phyloP scores from a whole-genome alignment of 2,888 invertebrate genomes.

The Acronicta psi region DNA sequence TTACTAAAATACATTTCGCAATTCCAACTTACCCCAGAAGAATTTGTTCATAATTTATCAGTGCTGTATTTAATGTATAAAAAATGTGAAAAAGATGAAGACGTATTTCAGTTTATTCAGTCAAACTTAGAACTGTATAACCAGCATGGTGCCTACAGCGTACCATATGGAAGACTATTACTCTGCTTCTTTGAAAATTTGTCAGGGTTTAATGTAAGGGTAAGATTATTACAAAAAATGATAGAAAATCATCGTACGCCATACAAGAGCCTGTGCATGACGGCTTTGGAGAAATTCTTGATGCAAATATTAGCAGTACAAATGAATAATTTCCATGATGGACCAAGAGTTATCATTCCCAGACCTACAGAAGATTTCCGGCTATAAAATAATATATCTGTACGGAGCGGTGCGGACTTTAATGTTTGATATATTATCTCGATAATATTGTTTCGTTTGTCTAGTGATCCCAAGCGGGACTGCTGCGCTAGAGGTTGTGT shows the following conservation, averaged over 20 bases:
- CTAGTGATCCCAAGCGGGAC: too few relatives aligned
- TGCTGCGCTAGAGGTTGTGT: too few relatives aligned
- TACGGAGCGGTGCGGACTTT: too few relatives aligned
- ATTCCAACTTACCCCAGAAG: not conserved
- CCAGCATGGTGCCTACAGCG: slow-evolving; percentile 16
- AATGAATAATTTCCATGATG: slow-evolving; percentile 2
- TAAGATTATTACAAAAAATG: slow-evolving; percentile 10
- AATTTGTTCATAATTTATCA: slow-evolving; percentile 17
- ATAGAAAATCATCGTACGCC: slow-evolving; percentile 21
- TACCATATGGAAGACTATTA: slow-evolving; percentile 26
- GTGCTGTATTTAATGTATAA: slow-evolving; percentile 27
- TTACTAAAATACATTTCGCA: slow-evolving; percentile 16
- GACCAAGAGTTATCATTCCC: slow-evolving; percentile 30
- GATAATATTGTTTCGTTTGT: too few relatives aligned
- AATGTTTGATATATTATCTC: too few relatives aligned
- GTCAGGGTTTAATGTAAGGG: slow-evolving; percentile 13
- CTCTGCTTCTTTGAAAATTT: slow-evolving; percentile 31
- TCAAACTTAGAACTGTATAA: slow-evolving; percentile 7
- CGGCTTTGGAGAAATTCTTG: slow-evolving; percentile 14
- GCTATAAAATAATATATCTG: too few relatives aligned
- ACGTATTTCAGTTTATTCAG: slow-evolving; percentile 12
- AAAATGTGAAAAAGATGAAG: slow-evolving; percentile 16
- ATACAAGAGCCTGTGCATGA: slow-evolving; percentile 25
- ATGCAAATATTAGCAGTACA: slow-evolving; percentile 10
- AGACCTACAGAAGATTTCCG: slow-evolving; percentile 20